Evolutionary conservation across 2,113 vertebrate species (phyloP), one percentile per base, ranked within the genome.

Genomic region (Nettapus auritus): DNA sequence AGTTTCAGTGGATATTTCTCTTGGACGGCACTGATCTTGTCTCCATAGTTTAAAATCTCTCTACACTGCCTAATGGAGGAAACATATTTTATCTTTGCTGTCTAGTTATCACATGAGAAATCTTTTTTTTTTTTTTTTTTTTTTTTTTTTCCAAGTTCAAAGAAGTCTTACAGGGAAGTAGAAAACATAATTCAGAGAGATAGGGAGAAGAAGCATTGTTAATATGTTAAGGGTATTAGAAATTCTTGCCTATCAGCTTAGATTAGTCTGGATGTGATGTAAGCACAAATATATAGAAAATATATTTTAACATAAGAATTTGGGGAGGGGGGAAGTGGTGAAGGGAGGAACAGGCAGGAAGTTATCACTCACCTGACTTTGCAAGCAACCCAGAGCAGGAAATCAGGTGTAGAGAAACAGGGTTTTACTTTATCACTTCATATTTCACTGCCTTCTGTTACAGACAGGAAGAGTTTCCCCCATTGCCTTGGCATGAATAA

Each of bases 61-160:
- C 52, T 67, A 83, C 63, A 48, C 23, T 28, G 20, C 91, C 69
- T 82, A 81, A 13, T 40, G 67, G 78, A n/a, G 46, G 33, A 91
- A 93, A 83, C 3, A 5, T 50, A 56, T 68, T 89, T 96, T 78
- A 77, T 95, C 63, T 91, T 88, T 88, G 87, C 56, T 81, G 40
- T 68, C 18, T 21, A 85, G 26, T 90, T 94, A 95, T 94, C 82
- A 86, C 73, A 81, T 90, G 80, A 93, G 82, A 93, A 96, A 93
- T 93, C 40, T 73, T 46, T 9, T 46, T 46, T 46, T 46, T 19
- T 46, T 46, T 46, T 69, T 80, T 64, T 48, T n/a, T 46, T 20
- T 46, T 46, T 46, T 21, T 48, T 36, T 75, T 4, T 5, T 78
- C 3, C 6, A 44, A 75, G 17, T 69, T 95, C 25, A 86, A 60